Conservation (phyloP, 2,888 invertebrate genomes). For the Ceratothoa steindachneri region DNA sequence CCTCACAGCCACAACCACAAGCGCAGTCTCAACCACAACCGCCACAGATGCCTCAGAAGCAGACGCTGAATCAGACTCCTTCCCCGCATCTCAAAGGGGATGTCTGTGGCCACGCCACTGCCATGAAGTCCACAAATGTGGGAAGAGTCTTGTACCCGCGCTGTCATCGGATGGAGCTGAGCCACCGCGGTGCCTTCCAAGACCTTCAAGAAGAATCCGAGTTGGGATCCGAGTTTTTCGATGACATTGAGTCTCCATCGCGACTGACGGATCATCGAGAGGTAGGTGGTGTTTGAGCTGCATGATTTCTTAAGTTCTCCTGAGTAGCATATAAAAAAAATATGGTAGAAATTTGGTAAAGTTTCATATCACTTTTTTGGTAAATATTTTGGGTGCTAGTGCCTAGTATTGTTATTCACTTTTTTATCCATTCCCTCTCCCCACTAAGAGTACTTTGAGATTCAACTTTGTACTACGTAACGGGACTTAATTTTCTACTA, state of each 20-base stretch:
- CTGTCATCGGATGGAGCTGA: neutral
- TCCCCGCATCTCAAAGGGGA: neutral
- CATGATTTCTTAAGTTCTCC: too few relatives aligned
- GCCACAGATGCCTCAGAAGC: neutral
- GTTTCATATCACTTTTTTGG: too few relatives aligned
- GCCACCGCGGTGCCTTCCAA: neutral
- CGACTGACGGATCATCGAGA: neutral
- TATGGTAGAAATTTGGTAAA: too few relatives aligned
- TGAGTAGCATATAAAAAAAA: too few relatives aligned
- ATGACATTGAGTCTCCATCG: neutral
- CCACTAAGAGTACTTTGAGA: too few relatives aligned
- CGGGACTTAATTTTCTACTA: too few relatives aligned
- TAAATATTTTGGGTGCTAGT: too few relatives aligned
- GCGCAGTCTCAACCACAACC: neutral
- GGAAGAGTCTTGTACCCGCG: neutral
- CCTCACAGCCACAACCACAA: neutral
- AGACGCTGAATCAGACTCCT: neutral
- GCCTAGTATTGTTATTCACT: too few relatives aligned
- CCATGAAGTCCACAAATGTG: neutral
- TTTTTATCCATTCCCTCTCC: too few relatives aligned
- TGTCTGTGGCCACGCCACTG: neutral
- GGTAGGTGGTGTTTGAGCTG: too few relatives aligned
- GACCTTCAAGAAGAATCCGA: neutral
- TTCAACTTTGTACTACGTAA: too few relatives aligned
- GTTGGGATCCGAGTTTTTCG: neutral